phyloP scores from a whole-genome alignment of 1,140 invertebrate species.

The Eueides isabella region DNA sequence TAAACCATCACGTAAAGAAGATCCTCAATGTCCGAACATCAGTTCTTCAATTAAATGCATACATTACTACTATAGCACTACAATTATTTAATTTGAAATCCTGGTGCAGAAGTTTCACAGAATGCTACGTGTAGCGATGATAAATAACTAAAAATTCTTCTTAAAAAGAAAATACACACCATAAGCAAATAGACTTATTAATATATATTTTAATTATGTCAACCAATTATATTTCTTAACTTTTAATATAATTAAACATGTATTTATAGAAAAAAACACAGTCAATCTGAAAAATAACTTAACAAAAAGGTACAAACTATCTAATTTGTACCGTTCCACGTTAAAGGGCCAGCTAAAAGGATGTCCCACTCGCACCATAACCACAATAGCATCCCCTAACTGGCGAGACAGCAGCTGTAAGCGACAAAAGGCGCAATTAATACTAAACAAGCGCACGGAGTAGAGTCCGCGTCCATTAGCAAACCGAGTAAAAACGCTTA shows the following conservation, averaged over 20 bases:
- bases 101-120: conserved; percentile 54
- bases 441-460: conserved; percentile 69
- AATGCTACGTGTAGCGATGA: conserved; percentile 48
- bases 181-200: background rate
- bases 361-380: conserved; percentile 40
- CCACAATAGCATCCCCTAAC: conserved; percentile 45
- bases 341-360: conserved; percentile 36
- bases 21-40: conserved; percentile 16
- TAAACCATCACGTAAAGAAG: background rate
- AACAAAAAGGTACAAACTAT: conserved; percentile 34
- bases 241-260: background rate
- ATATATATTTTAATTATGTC: background rate
- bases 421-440: conserved; percentile 78
- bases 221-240: background rate
- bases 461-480: conserved; percentile 67
- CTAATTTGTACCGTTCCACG: conserved; percentile 41
- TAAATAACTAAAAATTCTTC: conserved; percentile 72
- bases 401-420: conserved; percentile 55
- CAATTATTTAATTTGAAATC: conserved; percentile 76
- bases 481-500: conserved; percentile 62
- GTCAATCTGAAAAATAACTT: background rate
- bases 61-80: conserved; percentile 40
- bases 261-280: background rate
- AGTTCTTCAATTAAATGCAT: conserved; percentile 36
- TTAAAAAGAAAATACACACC: conserved; percentile 33